Percentiles rank a stretch among this genome's conserved stretches.
Evolutionary conservation across 2,888 invertebrate species (phyloP).

Genomic region (Lottia scabra): DNA sequence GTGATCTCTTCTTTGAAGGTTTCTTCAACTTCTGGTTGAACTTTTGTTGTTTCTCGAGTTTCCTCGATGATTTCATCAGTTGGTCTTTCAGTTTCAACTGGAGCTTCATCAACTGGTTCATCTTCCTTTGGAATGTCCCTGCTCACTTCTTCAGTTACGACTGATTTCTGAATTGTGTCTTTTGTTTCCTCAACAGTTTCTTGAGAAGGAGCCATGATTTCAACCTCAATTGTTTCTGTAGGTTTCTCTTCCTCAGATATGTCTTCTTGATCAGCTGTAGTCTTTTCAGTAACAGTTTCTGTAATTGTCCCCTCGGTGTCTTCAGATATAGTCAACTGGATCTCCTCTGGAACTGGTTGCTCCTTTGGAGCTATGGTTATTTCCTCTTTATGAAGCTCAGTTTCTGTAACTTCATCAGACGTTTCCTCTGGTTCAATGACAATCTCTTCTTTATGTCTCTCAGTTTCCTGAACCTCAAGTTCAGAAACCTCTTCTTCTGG

Average conservation of each 20-base stretch:
- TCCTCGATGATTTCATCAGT: neutral
- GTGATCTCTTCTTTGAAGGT: neutral
- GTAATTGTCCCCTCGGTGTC: neutral
- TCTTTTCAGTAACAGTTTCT: slow-evolving; percentile 9
- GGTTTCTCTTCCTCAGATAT: no score
- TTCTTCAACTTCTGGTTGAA: neutral
- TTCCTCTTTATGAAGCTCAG: slow-evolving; percentile 11
- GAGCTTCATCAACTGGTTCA: slow-evolving; percentile 18
- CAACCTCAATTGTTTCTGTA: no score
- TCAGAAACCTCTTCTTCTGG: neutral
- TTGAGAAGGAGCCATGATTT: no score
- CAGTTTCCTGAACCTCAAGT: neutral
- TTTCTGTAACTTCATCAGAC: neutral
- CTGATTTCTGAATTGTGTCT: no score
- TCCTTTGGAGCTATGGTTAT: slow-evolving; percentile 1
- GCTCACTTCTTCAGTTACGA: no score
- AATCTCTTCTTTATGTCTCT: slow-evolving; percentile 9
- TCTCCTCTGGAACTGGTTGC: neutral
- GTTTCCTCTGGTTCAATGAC: neutral
- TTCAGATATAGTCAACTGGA: neutral
- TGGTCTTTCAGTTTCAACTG: neutral
- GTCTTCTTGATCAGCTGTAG: no score
- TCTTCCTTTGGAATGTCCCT: slow-evolving; percentile 27
- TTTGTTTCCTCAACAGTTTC: no score
- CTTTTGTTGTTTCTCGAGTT: neutral